Conservation (phyloP, 2,888 invertebrate genomes). For the Mesochorus sp. region DNA sequence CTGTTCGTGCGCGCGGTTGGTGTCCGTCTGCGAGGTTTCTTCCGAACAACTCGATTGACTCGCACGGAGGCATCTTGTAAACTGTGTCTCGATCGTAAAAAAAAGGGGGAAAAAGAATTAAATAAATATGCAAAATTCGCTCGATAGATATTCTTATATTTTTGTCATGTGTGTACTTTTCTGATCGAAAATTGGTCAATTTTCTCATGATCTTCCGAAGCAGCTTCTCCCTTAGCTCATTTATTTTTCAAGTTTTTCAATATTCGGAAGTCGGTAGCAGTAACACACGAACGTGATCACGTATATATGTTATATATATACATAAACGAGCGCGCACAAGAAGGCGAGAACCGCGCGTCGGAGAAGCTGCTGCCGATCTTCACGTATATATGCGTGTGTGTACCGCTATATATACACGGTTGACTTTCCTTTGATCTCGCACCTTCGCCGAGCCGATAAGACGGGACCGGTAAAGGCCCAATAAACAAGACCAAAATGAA, state of each 20-base stretch:
- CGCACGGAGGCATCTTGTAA: constrained; percentile 5
- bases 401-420: constrained; percentile 42
- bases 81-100: constrained; percentile 23
- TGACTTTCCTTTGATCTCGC: constrained; percentile 66
- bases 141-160: constrained; percentile 7
- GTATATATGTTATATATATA: too few species aligned
- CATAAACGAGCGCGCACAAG: constrained; percentile 29
- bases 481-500: constrained; percentile 64
- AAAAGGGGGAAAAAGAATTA: constrained; percentile 10
- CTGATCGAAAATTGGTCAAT: too few species aligned
- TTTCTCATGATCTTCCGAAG: too few species aligned
- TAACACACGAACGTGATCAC: too few species aligned
- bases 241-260: too few species aligned
- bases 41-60: constrained; percentile 49
- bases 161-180: not conserved
- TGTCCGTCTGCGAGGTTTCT: constrained; percentile 14
- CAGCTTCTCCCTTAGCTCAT: too few species aligned
- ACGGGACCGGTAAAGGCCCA: constrained; percentile 54
- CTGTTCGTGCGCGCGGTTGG: not conserved
- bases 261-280: constrained; percentile 30
- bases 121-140: constrained; percentile 26
- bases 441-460: constrained; percentile 63
- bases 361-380: constrained; percentile 34
- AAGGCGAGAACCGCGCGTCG: constrained; percentile 37
- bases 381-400: constrained; percentile 10